Percentiles rank a stretch among this genome's conserved stretches.
Evolutionary conservation across 92 coral and sea anemone species (phyloP).

Genomic region (Phenganax marumi): DNA sequence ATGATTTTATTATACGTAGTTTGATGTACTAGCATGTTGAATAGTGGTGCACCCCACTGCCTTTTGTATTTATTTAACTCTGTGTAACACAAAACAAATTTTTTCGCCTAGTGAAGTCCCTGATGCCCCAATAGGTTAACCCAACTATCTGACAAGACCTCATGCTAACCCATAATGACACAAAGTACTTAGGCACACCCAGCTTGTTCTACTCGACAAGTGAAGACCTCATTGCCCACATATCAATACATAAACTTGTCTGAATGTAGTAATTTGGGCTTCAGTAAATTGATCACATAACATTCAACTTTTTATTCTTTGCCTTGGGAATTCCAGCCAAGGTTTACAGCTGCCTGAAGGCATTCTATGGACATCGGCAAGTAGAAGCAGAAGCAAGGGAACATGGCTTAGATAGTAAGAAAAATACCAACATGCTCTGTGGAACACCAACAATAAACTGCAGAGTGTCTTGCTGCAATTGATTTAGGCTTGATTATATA

Average conservation of each 20-base stretch:
- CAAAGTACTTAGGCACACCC: no score
- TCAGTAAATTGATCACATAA: neutral
- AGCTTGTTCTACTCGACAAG: no score
- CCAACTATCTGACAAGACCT: neutral
- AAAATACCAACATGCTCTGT: neutral
- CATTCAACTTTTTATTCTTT: neutral
- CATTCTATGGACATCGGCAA: conserved; percentile 36
- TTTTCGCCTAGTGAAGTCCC: no score
- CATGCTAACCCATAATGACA: neutral
- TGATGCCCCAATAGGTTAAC: neutral
- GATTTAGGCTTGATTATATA: no score
- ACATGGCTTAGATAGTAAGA: conserved; percentile 44
- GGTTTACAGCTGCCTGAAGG: conserved; percentile 27
- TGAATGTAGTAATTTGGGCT: neutral
- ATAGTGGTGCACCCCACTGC: neutral
- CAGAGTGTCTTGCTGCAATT: no score
- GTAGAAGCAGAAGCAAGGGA: conserved; percentile 40
- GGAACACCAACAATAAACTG: neutral
- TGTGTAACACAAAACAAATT: no score
- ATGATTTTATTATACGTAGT: neutral
- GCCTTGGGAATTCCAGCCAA: conserved; percentile 9
- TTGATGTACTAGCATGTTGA: neutral
- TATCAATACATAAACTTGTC: no score
- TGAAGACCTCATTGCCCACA: no score
- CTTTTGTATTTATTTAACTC: no score